Conservation (phyloP, 1,140 invertebrate species). For the Lasioglossum albipes region DNA sequence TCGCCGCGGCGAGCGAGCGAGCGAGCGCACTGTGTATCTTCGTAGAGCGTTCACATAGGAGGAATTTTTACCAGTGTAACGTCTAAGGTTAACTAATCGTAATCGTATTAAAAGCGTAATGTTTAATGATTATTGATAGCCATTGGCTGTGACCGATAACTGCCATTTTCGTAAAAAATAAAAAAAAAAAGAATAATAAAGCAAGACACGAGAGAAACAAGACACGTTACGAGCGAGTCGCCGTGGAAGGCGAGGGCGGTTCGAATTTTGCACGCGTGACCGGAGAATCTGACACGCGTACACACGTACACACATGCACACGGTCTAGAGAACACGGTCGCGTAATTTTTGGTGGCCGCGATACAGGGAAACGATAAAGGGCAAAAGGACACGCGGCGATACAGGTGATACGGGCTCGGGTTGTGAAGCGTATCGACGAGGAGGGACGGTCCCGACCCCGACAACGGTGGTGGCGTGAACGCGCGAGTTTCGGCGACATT, state of each 20-base stretch:
- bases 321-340: too few species aligned
- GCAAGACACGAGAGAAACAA: conserved; percentile 53
- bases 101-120: conserved; percentile 56
- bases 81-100: conserved; percentile 62
- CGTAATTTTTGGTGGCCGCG: too few species aligned
- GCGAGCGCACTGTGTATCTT: conserved; percentile 9
- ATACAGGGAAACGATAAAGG: too few species aligned
- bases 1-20: background rate
- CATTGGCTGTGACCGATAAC: conserved; percentile 81
- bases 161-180: conserved; percentile 78
- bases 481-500: too few species aligned
- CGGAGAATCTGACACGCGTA: background rate
- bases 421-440: background rate
- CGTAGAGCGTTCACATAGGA: conserved; percentile 31
- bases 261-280: too few species aligned
- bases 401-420: too few species aligned
- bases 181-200: conserved; percentile 56
- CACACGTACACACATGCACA: background rate
- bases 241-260: background rate
- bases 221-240: conserved; percentile 31
- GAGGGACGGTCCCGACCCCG: background rate
- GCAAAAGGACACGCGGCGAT: too few species aligned
- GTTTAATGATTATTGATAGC: conserved; percentile 78
- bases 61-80: conserved; percentile 38
- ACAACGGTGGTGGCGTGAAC: background rate